Conservation (phyloP, 1,140 invertebrate genomes). For the Steinernema feltiae region DNA sequence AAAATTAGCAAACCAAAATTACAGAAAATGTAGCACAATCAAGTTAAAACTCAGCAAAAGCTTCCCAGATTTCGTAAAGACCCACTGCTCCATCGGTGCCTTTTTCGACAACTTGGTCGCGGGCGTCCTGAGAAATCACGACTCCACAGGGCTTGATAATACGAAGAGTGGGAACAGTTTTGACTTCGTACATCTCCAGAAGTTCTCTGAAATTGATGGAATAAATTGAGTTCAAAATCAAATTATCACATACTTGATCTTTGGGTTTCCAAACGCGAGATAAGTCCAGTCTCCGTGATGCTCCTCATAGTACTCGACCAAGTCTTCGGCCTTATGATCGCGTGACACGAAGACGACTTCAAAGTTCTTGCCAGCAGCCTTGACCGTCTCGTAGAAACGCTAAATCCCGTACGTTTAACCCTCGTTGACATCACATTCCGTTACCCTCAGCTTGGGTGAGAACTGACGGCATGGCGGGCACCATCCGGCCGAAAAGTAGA, state of each 20-base stretch:
- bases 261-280: conserved; percentile 34
- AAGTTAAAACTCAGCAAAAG: no score
- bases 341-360: conserved; percentile 41
- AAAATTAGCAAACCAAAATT: no score
- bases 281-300: conserved; percentile 37
- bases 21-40: no score
- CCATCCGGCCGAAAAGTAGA: conserved; percentile 64
- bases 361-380: conserved; percentile 46
- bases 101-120: no score
- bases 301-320: conserved; percentile 31
- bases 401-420: not conserved
- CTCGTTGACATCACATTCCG: not conserved
- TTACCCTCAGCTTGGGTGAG: conserved; percentile 59
- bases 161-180: no score
- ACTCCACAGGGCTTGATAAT: no score
- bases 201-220: no score
- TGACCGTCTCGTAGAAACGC: conserved; percentile 43
- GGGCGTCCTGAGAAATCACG: no score
- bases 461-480: conserved; percentile 62
- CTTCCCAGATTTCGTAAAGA: no score
- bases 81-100: no score
- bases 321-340: conserved; percentile 28
- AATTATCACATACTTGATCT: conserved; percentile 38
- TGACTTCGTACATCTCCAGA: no score
- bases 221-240: no score